These are phyloP conservation scores for Oligia fasciuncula DNA, from an alignment of 2,888 invertebrate genomes.

Conservation along the genomic window DNA sequence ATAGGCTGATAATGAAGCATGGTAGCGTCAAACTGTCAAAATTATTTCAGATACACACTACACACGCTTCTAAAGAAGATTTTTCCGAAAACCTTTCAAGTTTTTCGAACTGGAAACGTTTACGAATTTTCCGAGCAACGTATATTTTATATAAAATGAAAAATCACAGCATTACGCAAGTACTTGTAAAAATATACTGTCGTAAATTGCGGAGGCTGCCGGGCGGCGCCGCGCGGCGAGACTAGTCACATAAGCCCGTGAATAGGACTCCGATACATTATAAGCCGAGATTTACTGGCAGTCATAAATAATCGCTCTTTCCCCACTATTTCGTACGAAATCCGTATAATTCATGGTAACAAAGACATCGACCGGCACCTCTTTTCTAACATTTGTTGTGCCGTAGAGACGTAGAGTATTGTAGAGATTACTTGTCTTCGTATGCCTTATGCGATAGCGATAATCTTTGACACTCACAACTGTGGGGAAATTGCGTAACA, in stretches of 20 bases:
- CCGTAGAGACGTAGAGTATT: slow-evolving; percentile 11
- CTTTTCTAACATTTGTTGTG: slow-evolving; percentile 53
- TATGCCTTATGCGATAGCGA: not conserved
- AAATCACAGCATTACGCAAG: slow-evolving; percentile 60
- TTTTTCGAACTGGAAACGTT: slow-evolving; percentile 36
- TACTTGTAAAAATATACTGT: slow-evolving; percentile 71
- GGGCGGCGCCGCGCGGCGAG: slow-evolving; percentile 54
- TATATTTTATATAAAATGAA: slow-evolving; percentile 59
- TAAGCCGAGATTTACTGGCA: slow-evolving; percentile 80
- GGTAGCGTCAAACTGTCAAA: not conserved
- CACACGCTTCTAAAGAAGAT: not conserved
- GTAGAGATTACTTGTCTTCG: not conserved
- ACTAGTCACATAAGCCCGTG: slow-evolving; percentile 63
- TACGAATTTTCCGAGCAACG: slow-evolving; percentile 24
- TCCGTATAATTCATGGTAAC: slow-evolving; percentile 78
- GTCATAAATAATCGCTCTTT: slow-evolving; percentile 80
- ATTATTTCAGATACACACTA: not conserved
- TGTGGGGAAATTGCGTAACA: no score
- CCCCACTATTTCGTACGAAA: slow-evolving; percentile 76
- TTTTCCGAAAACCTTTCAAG: slow-evolving; percentile 26
- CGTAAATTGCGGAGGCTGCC: slow-evolving; percentile 67
- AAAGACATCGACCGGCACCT: slow-evolving; percentile 69
- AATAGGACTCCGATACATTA: slow-evolving; percentile 78
- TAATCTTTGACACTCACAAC: not conserved
- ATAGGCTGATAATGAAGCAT: no score